Percentiles rank a stretch among this genome's conserved stretches.
These are phyloP conservation scores for Macroteleia sp. DNA, from an alignment of 2,888 invertebrate genomes.

Conservation along the genomic window DNA sequence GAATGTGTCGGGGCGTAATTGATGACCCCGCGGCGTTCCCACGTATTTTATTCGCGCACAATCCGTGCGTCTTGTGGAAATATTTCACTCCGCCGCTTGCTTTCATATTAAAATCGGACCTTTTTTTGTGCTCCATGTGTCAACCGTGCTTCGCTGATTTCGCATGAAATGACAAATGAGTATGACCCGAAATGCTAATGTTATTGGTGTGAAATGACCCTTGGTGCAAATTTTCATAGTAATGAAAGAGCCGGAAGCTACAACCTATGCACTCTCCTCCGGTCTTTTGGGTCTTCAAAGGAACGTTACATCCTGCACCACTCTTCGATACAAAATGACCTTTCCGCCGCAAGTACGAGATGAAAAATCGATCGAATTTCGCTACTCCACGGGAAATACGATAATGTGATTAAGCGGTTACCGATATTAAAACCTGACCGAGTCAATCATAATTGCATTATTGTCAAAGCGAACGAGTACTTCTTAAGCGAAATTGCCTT, in stretches of 20 bases:
- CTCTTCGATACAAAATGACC: slow-evolving; percentile 36
- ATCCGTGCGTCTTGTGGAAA: slow-evolving; percentile 21
- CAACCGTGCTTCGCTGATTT: slow-evolving; percentile 34
- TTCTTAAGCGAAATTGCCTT: slow-evolving; percentile 6
- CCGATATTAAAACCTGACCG: slow-evolving; percentile 28
- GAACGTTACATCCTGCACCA: not conserved
- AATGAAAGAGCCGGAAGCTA: slow-evolving; percentile 36
- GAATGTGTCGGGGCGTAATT: slow-evolving; percentile 30
- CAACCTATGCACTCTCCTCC: slow-evolving; percentile 23
- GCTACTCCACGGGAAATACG: slow-evolving; percentile 10
- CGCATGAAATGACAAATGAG: slow-evolving; percentile 28
- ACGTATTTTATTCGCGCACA: slow-evolving; percentile 11
- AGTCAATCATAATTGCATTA: slow-evolving; percentile 32
- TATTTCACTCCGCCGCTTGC: slow-evolving; percentile 25
- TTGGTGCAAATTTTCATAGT: slow-evolving; percentile 31
- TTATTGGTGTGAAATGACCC: slow-evolving; percentile 50
- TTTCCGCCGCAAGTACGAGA: slow-evolving; percentile 27
- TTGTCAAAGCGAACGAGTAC: slow-evolving; percentile 1
- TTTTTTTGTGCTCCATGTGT: slow-evolving; percentile 10
- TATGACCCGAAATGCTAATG: slow-evolving; percentile 40
- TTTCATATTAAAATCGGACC: slow-evolving; percentile 37
- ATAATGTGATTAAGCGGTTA: slow-evolving; percentile 28
- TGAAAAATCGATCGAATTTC: slow-evolving; percentile 28
- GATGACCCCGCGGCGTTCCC: slow-evolving; percentile 18
- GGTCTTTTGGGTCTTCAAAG: slow-evolving; percentile 43